A percentile compares a stretch with the other conserved stretches of the same genome.
Evolutionary conservation across 2,113 vertebrate genomes (phyloP).

Genomic region (Dryoscopus gambensis): DNA sequence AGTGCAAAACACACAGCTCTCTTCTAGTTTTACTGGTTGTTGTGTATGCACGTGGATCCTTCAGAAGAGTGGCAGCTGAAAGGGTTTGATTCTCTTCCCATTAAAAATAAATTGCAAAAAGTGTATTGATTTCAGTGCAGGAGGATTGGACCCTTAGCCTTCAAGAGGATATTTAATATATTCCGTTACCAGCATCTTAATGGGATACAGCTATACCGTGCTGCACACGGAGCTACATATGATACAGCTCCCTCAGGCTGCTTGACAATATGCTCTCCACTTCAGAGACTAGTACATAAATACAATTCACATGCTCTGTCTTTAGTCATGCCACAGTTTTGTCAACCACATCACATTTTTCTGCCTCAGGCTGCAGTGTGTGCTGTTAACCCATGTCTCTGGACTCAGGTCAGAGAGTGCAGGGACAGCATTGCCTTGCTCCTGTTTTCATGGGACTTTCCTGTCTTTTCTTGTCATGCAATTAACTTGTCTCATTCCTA

Average conservation of each 20-base stretch:
- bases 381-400: background rate
- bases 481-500: background rate
- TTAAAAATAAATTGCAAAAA: slow-evolving; percentile 39
- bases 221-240: background rate
- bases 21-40: background rate
- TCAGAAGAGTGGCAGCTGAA: background rate
- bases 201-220: slow-evolving; percentile 29
- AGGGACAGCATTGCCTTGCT: background rate
- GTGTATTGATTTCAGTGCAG: slow-evolving; percentile 28
- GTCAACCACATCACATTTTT: slow-evolving; percentile 57
- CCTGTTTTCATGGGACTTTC: background rate
- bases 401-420: slow-evolving; percentile 22
- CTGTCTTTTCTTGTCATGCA: background rate
- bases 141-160: background rate
- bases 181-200: slow-evolving; percentile 40
- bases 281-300: slow-evolving; percentile 49
- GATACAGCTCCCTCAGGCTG: slow-evolving; percentile 44
- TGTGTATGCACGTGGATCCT: background rate
- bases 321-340: slow-evolving; percentile 63
- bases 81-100: background rate
- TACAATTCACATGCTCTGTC: slow-evolving; percentile 50
- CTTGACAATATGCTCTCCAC: slow-evolving; percentile 31
- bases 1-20: background rate
- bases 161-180: slow-evolving; percentile 39
- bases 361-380: background rate